These are phyloP conservation scores for Listrodromus nycthemerus DNA, from an alignment of 2,888 invertebrate species.

Conservation along the genomic window DNA sequence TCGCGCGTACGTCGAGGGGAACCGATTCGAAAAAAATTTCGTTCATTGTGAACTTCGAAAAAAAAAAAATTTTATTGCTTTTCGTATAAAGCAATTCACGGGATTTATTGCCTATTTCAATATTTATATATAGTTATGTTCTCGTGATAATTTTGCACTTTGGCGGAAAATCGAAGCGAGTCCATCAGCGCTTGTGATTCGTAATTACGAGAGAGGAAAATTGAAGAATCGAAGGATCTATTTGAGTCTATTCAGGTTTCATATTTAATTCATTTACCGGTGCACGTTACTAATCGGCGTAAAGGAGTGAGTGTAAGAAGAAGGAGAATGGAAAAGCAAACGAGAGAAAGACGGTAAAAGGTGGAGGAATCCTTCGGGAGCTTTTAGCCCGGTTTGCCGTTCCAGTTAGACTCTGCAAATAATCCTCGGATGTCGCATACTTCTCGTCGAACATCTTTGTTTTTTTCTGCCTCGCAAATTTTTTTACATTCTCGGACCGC, in stretches of 20 bases:
- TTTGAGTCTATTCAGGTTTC: not conserved
- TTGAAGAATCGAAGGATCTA: not conserved
- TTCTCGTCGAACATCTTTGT: not conserved
- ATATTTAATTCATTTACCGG: not conserved
- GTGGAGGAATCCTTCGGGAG: conserved; percentile 17
- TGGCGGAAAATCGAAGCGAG: no score
- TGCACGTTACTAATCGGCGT: not conserved
- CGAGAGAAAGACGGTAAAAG: not conserved
- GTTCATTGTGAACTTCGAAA: no score
- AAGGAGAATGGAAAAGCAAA: conserved; percentile 16
- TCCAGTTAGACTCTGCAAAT: conserved; percentile 30
- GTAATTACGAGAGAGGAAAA: not conserved
- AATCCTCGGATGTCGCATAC: conserved; percentile 41
- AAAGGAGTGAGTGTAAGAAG: not conserved
- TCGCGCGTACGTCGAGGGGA: not conserved
- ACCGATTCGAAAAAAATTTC: no score
- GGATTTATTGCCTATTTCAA: no score
- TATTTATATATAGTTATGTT: not conserved
- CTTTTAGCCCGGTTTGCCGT: conserved; percentile 30
- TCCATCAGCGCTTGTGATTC: no score
- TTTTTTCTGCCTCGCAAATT: conserved; percentile 16
- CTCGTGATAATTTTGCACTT: no score
- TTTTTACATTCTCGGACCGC: conserved; percentile 1
- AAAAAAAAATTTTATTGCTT: no score
- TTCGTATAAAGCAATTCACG: no score